These are phyloP conservation scores for Drosophila melanogaster DNA, from an alignment of 1,140 invertebrate genomes.

Conservation along the genomic window Release_6_plus_ISO1_MT NC_004354.4:7479001-7479500, in stretches of 20 bases:
- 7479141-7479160: not conserved
- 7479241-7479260: conserved; percentile 52
- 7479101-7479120: conserved; percentile 58
- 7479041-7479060: conserved; percentile 7
- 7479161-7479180: conserved; percentile 56
- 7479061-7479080: conserved; percentile 27
- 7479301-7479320: conserved; percentile 11
- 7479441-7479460: not conserved
- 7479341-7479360: conserved; percentile 83
- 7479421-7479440: conserved; percentile 43
- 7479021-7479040: conserved; percentile 36
- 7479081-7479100: conserved; percentile 80
- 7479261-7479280: conserved; percentile 25
- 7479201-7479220: conserved; percentile 1
- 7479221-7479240: conserved; percentile 3
- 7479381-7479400: conserved; percentile 73
- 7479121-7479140: conserved; percentile 17
- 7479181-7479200: conserved; percentile 76
- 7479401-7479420: conserved; percentile 69
- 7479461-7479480: not conserved
- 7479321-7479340: conserved; percentile 61
- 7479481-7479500: conserved; percentile 16
- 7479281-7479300: conserved; percentile 23
- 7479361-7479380: conserved; percentile 82
- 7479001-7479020: conserved; percentile 69